These are phyloP conservation scores for Rhinoderma darwinii DNA, from an alignment of 2,113 vertebrate species.

Conservation along the genomic window DNA sequence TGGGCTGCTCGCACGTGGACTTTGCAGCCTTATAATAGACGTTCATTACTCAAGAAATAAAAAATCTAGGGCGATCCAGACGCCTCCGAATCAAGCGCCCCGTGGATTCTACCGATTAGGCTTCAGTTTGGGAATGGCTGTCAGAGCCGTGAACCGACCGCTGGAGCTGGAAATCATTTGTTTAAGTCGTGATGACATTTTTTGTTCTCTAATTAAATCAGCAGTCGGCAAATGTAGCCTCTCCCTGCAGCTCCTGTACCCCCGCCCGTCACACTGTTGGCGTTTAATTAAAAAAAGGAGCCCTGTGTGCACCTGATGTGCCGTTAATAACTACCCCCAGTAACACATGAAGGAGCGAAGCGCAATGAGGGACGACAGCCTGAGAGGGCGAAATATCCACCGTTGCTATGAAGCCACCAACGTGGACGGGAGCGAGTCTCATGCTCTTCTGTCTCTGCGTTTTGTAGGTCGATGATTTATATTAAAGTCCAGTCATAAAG, in stretches of 20 bases:
- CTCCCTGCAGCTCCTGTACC: conserved; percentile 60
- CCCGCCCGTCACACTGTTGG: conserved; percentile 54
- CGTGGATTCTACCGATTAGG: not conserved
- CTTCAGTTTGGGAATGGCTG: not conserved
- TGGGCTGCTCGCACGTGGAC: conserved; percentile 2
- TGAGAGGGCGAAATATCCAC: conserved; percentile 36
- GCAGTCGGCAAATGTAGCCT: conserved; percentile 59
- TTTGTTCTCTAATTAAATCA: conserved; percentile 61
- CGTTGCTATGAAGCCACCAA: not conserved
- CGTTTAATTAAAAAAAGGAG: conserved; percentile 68
- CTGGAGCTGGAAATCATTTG: not conserved
- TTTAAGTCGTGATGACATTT: conserved; percentile 13
- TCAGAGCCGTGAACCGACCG: conserved; percentile 12
- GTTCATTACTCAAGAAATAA: conserved; percentile 44
- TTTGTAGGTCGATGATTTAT: not conserved
- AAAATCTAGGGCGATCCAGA: not conserved
- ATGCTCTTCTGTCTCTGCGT: not conserved
- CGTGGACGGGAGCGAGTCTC: not conserved
- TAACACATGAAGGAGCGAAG: conserved; percentile 3
- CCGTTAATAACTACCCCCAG: conserved; percentile 46
- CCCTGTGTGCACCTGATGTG: conserved; percentile 44
- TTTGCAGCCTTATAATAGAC: conserved; percentile 25
- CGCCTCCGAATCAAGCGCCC: not conserved
- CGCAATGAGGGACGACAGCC: not conserved
- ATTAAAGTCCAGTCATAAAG: too few relatives aligned